Percentiles rank a stretch among this genome's conserved stretches.
These are phyloP conservation scores for Eublepharis macularius DNA, from an alignment of 2,113 vertebrate species.

Conservation along the genomic window DNA sequence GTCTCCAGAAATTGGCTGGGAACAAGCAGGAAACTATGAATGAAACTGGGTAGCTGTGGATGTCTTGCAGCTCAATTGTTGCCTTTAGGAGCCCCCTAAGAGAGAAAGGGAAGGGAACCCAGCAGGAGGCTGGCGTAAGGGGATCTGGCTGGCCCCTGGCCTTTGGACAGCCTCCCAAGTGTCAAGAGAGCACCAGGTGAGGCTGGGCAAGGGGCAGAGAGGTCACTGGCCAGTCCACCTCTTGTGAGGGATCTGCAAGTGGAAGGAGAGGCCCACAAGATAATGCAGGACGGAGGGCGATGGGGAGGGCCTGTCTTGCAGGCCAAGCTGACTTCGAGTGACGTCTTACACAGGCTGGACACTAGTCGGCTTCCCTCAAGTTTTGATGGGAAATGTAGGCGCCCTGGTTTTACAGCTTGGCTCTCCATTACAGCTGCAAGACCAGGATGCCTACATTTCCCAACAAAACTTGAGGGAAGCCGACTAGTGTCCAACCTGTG, in stretches of 20 bases:
- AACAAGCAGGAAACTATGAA: neutral
- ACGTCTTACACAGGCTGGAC: no score
- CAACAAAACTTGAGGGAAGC: no score
- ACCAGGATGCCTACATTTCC: no score
- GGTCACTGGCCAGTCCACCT: rapidly evolving
- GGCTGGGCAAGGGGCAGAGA: neutral
- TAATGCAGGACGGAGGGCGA: neutral
- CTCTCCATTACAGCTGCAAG: no score
- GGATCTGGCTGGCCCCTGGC: neutral
- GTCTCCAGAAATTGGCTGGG: neutral
- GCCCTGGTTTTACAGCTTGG: no score
- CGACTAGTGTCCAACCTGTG: no score
- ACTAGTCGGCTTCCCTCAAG: no score
- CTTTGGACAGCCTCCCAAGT: conserved; percentile 49
- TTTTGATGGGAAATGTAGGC: no score
- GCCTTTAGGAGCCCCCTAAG: conserved; percentile 39
- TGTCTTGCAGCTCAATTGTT: conserved; percentile 35
- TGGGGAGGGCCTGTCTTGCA: neutral
- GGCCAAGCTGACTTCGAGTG: no score
- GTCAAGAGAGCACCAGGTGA: conserved; percentile 21
- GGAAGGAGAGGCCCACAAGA: neutral
- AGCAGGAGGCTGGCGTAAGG: neutral
- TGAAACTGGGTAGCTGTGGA: conserved; percentile 13
- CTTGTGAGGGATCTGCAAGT: rapidly evolving
- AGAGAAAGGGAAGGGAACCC: conserved; percentile 35